Evolutionary conservation across 2,113 vertebrate genomes (phyloP), one percentile per base, ranked within the genome.

Genomic region (Notechis scutatus): DNA sequence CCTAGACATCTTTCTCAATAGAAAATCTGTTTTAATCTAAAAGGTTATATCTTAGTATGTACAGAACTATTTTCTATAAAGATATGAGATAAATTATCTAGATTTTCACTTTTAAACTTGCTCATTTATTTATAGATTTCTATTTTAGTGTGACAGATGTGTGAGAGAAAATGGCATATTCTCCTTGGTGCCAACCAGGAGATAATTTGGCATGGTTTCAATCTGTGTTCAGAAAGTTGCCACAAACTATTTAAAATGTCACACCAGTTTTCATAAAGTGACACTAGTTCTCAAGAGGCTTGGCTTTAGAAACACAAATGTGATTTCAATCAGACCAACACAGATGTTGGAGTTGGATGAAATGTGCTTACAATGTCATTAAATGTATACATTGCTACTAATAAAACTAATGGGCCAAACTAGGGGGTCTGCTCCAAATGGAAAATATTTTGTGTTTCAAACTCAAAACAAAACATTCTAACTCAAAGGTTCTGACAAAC

Each of bases 311-410:
- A 95, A 93, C 1, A 5, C 34, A 26, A 88, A 9, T n/a, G 88
- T 94, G n/a, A 95, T 93, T 81, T 81, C 74, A 81, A 81, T 42
- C 74, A 81, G 20, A 81, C 74, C 93, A 94, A 91, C 55, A 94
- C 92, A 96, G 93, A 96, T 92, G 91, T 26, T 94, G 59, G 88
- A 91, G 4, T 59, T 95, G 85, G 90, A 94, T 93, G 92, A 96
- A 69, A 26, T 94, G 61, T 92, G 57, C 91, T 95, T 94, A 64
- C 34, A 92, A 93, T 95, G 94, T 90, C 59, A 93, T 93, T 95
- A 95, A 95, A 95, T 95, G 94, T 94, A 90, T 50, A 94, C 54
- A 50, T 89, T 91, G 85, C 0, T n/a, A 93, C 54, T 24, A 94
- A 12, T 90, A 95, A 95, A 95, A 61, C 47, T n/a, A 5, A 5